phyloP scores from a whole-genome alignment of 2,888 invertebrate genomes.

The Zaprionus lineosus region DNA sequence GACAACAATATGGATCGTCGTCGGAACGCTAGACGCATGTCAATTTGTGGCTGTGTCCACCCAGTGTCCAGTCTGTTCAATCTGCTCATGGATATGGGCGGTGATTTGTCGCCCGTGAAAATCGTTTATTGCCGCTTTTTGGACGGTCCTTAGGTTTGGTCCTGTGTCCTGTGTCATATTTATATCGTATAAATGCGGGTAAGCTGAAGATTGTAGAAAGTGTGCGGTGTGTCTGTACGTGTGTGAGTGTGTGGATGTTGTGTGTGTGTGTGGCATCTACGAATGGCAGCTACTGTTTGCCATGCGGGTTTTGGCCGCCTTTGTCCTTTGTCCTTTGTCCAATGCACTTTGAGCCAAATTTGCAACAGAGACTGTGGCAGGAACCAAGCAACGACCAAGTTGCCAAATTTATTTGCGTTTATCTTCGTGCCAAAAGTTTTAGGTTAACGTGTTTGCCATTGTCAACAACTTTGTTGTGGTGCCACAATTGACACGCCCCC shows the following conservation, averaged over 20 bases:
- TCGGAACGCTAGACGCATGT: slow-evolving; percentile 56
- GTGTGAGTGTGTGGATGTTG: too few species aligned
- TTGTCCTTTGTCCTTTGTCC: slow-evolving; percentile 19
- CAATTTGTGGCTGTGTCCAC: slow-evolving; percentile 61
- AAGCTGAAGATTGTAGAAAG: slow-evolving; percentile 3
- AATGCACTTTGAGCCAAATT: slow-evolving; percentile 34
- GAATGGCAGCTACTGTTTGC: slow-evolving; percentile 30
- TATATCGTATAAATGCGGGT: slow-evolving; percentile 62
- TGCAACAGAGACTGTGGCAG: slow-evolving; percentile 31
- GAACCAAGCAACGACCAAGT: slow-evolving; percentile 51
- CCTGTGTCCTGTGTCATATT: slow-evolving; percentile 49
- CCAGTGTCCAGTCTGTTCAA: too few species aligned
- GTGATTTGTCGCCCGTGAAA: slow-evolving; percentile 43
- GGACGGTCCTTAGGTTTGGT: slow-evolving; percentile 6
- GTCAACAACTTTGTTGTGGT: slow-evolving; percentile 76
- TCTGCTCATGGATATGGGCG: slow-evolving; percentile 14
- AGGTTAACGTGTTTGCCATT: slow-evolving; percentile 74
- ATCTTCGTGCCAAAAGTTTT: slow-evolving; percentile 73
- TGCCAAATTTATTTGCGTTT: slow-evolving; percentile 74
- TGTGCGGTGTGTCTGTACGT: too few species aligned
- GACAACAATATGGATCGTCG: slow-evolving; percentile 27
- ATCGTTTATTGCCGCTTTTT: slow-evolving; percentile 46
- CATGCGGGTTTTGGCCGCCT: slow-evolving; percentile 30
- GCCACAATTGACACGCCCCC: slow-evolving; percentile 44
- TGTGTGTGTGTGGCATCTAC: background rate